These are phyloP conservation scores for Brachypodius melanocephalos DNA, from an alignment of 2,113 vertebrate species.

Conservation along the genomic window DNA sequence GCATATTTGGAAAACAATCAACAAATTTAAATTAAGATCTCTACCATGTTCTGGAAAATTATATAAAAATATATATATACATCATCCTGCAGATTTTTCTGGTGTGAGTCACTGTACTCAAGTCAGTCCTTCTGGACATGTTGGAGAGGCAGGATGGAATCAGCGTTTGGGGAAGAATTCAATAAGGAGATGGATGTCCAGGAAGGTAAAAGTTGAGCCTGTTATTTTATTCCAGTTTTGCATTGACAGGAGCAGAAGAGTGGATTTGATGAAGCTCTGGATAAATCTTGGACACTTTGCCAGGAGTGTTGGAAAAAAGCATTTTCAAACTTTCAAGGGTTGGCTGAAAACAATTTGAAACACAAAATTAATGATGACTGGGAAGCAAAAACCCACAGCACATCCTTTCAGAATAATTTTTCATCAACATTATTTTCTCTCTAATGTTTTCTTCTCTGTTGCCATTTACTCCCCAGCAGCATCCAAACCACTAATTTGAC, in stretches of 20 bases:
- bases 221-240: not conserved
- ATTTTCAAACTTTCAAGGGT: constrained; percentile 14
- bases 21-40: not conserved
- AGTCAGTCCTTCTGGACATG: not conserved
- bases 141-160: not conserved
- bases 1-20: not conserved
- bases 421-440: not conserved
- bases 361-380: not conserved
- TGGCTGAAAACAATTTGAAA: constrained; percentile 55
- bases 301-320: not conserved
- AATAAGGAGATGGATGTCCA: not conserved
- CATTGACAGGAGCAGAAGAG: not conserved
- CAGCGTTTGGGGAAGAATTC: not conserved
- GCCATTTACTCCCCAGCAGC: not conserved
- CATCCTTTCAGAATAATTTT: not conserved
- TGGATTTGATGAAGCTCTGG: rapidly evolving
- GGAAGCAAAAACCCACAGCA: rapidly evolving
- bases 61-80: not conserved
- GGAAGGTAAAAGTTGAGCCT: not conserved
- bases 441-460: not conserved
- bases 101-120: not conserved
- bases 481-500: not conserved
- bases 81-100: not conserved
- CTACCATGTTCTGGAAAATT: not conserved
- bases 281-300: not conserved